Evolutionary conservation across 2,113 vertebrate species (phyloP).

Genomic region (Galemys pyrenaicus): DNA sequence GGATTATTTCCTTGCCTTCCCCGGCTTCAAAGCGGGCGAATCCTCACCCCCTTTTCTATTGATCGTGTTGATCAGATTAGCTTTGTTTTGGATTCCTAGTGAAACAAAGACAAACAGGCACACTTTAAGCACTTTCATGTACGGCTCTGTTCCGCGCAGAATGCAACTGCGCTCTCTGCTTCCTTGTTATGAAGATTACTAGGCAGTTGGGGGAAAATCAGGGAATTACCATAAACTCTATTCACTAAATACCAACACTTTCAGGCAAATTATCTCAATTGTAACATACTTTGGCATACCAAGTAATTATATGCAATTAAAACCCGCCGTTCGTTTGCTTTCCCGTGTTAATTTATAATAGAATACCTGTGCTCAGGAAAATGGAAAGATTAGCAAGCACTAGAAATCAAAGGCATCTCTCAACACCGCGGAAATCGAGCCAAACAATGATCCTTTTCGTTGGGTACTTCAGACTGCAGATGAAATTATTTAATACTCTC

Average conservation of each 20-base stretch:
- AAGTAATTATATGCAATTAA: slow-evolving; percentile 82
- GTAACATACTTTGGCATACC: slow-evolving; percentile 79
- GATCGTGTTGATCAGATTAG: slow-evolving; percentile 89
- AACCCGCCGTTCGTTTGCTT: slow-evolving; percentile 73
- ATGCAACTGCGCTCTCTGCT: slow-evolving; percentile 55
- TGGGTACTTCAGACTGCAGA: slow-evolving; percentile 61
- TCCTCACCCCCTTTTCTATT: slow-evolving; percentile 87
- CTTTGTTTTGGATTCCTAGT: slow-evolving; percentile 86
- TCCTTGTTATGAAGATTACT: slow-evolving; percentile 80
- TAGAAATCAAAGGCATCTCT: slow-evolving; percentile 77
- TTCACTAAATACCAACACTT: slow-evolving; percentile 82
- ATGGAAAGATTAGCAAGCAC: slow-evolving; percentile 71
- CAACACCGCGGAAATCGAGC: slow-evolving; percentile 66
- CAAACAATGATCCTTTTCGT: slow-evolving; percentile 42
- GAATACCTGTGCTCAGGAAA: slow-evolving; percentile 79
- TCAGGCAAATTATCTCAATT: slow-evolving; percentile 83
- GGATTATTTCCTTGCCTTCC: slow-evolving; percentile 86
- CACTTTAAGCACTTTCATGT: slow-evolving; percentile 82
- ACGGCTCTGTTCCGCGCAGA: slow-evolving; percentile 72
- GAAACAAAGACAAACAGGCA: slow-evolving; percentile 87
- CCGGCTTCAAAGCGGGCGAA: slow-evolving; percentile 86
- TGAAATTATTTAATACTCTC: slow-evolving; percentile 68
- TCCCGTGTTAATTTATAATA: slow-evolving; percentile 79
- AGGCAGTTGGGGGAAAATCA: slow-evolving; percentile 80
- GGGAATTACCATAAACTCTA: slow-evolving; percentile 82